Percentiles rank a stretch among this genome's conserved stretches.
These are phyloP conservation scores for Rhinichthys klamathensis DNA, from an alignment of 2,113 vertebrate species.

Conservation along the genomic window DNA sequence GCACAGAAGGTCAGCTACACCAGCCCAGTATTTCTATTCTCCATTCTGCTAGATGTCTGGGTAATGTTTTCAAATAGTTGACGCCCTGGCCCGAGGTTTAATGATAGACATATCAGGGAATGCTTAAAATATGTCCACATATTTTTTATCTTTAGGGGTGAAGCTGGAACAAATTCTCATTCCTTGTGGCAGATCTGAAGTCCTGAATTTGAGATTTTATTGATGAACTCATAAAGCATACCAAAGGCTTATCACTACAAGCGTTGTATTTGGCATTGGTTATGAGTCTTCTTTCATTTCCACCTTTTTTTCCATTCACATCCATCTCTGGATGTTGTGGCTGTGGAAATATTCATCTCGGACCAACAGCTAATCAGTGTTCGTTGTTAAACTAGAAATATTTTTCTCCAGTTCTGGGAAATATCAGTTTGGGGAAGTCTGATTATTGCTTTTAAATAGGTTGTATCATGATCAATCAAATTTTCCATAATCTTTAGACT, in stretches of 20 bases:
- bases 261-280: slow-evolving; percentile 62
- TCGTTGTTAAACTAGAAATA: not conserved
- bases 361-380: not conserved
- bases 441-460: not conserved
- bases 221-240: slow-evolving; percentile 52
- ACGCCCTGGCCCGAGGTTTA: not conserved
- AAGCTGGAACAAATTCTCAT: slow-evolving; percentile 39
- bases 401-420: slow-evolving; percentile 4
- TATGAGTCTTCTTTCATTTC: slow-evolving; percentile 53
- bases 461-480: not conserved
- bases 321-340: slow-evolving; percentile 14
- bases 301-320: slow-evolving; percentile 52
- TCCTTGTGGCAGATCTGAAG: slow-evolving; percentile 14
- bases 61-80: slow-evolving; percentile 6
- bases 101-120: slow-evolving; percentile 18
- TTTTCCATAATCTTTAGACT: not conserved
- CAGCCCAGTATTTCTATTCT: not conserved
- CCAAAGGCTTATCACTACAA: slow-evolving; percentile 55
- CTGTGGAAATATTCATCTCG: slow-evolving; percentile 11
- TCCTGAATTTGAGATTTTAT: slow-evolving; percentile 27
- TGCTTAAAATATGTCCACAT: slow-evolving; percentile 31
- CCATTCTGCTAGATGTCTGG: slow-evolving; percentile 6
- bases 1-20: slow-evolving; percentile 11
- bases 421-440: not conserved
- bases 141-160: slow-evolving; percentile 38